Conservation (phyloP, 2,113 vertebrate species). For the Willisornis vidua region DNA sequence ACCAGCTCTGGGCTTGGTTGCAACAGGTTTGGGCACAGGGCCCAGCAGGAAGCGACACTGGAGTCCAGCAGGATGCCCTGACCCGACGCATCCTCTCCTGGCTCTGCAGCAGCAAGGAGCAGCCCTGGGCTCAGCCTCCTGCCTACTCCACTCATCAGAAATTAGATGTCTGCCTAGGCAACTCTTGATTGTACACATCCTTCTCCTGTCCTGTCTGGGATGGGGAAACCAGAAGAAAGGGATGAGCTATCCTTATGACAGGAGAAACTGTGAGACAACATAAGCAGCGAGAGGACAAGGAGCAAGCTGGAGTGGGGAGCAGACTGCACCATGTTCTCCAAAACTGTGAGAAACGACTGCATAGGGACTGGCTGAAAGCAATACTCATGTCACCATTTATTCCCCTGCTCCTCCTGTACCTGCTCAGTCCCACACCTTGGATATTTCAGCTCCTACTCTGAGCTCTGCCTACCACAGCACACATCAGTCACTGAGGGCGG, state of each 20-base stretch:
- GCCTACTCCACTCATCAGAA: not conserved
- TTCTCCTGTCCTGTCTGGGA: not conserved
- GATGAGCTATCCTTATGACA: not conserved
- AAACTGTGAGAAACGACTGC: accelerated
- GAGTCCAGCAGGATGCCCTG: not conserved
- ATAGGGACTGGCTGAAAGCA: accelerated
- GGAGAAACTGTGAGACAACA: not conserved
- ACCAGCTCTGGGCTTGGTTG: not conserved
- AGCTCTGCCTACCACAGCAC: not conserved
- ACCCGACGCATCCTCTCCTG: not conserved
- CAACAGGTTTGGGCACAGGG: not conserved
- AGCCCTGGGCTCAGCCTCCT: not conserved
- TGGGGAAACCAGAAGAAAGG: not conserved
- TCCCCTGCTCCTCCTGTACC: not conserved
- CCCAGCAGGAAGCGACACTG: not conserved
- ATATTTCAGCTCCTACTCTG: not conserved
- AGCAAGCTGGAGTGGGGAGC: not conserved
- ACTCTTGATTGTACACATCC: accelerated
- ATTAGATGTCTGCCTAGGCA: not conserved
- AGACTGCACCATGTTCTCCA: not conserved
- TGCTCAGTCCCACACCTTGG: not conserved
- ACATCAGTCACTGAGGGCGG: accelerated
- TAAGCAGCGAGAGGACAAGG: not conserved
- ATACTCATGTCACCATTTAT: accelerated
- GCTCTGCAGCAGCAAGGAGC: not conserved